Evolutionary conservation across 92 coral and sea anemone species (phyloP).

Genomic region (Parazoanthus swiftii): DNA sequence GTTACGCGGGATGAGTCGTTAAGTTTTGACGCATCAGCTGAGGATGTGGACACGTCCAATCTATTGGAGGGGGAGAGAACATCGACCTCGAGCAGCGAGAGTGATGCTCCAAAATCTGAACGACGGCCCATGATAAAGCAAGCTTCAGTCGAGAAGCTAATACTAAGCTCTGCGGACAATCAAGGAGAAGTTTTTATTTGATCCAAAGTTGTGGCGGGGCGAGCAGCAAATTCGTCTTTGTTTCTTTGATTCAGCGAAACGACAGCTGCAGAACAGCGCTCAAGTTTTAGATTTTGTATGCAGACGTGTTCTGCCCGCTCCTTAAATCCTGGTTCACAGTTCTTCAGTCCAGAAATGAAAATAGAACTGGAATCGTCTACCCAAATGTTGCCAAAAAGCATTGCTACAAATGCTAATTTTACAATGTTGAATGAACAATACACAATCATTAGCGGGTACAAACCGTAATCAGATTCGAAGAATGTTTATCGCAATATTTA

Average conservation of each 20-base stretch:
- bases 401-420: no score
- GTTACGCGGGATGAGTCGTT: neutral
- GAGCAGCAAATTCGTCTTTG: neutral
- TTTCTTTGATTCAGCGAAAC: neutral
- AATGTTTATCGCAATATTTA: no score
- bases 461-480: no score
- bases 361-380: no score
- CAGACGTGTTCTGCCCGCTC: no score
- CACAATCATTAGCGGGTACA: no score
- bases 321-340: no score
- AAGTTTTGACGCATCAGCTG: constrained; percentile 10
- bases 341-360: no score
- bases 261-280: neutral
- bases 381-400: no score
- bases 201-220: neutral
- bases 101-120: neutral
- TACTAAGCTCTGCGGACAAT: neutral
- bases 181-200: constrained; percentile 22
- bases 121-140: constrained; percentile 35
- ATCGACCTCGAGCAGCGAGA: constrained; percentile 10
- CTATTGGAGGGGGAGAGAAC: neutral
- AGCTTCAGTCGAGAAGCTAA: neutral
- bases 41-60: neutral
- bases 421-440: no score
- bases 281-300: no score